Evolutionary conservation across 2,888 invertebrate species (phyloP).

Genomic region (Dasysyrphus albostriatus): DNA sequence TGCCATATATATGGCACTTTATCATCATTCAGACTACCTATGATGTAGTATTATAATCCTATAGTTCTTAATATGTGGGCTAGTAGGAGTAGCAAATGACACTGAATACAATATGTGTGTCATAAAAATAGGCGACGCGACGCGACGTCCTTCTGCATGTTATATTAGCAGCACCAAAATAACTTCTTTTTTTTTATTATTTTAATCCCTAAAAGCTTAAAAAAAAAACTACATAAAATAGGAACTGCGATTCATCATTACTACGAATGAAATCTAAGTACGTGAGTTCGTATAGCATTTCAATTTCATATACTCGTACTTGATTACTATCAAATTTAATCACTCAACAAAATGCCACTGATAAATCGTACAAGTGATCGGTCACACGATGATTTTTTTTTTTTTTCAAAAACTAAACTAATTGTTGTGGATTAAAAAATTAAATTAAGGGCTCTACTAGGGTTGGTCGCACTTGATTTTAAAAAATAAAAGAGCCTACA

Average conservation of each 20-base stretch:
- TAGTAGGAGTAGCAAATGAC: neutral
- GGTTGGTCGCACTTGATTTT: too few relatives aligned
- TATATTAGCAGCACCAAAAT: neutral
- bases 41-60: neutral
- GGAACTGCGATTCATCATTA: constrained; percentile 6
- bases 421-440: neutral
- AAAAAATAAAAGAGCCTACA: too few relatives aligned
- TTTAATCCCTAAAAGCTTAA: constrained; percentile 4
- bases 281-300: constrained; percentile 28
- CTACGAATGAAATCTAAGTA: constrained; percentile 1
- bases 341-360: constrained; percentile 39
- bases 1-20: neutral
- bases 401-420: neutral
- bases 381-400: constrained; percentile 14
- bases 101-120: neutral
- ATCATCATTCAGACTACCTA: neutral
- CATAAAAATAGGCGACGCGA: constrained; percentile 43
- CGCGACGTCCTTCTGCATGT: neutral
- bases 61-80: neutral
- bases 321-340: constrained; percentile 57
- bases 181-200: too few relatives aligned
- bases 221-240: constrained; percentile 14
- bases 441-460: neutral
- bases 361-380: constrained; percentile 41
- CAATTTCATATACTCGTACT: constrained; percentile 9